Base-by-base conservation (phyloP, 2,797 vertebrate genomes). In the Thunnus albacares region DNA sequence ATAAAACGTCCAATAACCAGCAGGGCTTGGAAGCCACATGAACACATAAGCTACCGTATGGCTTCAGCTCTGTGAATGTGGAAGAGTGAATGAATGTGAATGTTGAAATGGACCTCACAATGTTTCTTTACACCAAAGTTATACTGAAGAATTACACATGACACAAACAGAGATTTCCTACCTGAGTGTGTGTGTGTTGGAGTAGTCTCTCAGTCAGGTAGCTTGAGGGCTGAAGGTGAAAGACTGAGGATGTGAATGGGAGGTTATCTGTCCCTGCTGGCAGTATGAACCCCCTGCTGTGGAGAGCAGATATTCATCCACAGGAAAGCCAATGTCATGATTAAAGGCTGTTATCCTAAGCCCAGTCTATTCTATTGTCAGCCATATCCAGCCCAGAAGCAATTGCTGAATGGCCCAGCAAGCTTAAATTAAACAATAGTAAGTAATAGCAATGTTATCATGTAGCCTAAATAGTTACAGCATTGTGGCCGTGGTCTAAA, bases 1-100 rank as follows among this genome's bases (percentile, higher is more conserved):
- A 64, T 87, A 77, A 84, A 84, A 47, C 82, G 63, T 80, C 55
- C 74, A 66, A 75, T 61, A 85, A 80, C 66, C 67, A 76, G 55
- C 58, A 60, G 74, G 53, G 55, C 18, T 79, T 75, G 62, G 73
- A 63, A 75, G 71, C 17, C 17, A 49, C 6, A 49, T 4, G 17
- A 49, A 49, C 30, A 74, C 49, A 75, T 30, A 10, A 71, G 60
- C 82, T 80, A 30, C 66, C 20, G 47, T 68, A 33, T 62, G 58
- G 73, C 67, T 22, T 59, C 56, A 66, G 9, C 30, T 20, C 62
- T 20, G 66, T 10, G 28, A 30, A 30, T 30, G 28, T 30, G 28
- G 28, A 30, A 30, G 28, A 30, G 5, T 30, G 28, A 30, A 30
- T 30, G 28, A 30, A 78, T 61, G 53, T 43, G 17, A 60, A 69